Percentiles rank a stretch among this genome's conserved stretches.
phyloP scores from a whole-genome alignment of 2,797 vertebrate species.

The Calcarius lapponicus region DNA sequence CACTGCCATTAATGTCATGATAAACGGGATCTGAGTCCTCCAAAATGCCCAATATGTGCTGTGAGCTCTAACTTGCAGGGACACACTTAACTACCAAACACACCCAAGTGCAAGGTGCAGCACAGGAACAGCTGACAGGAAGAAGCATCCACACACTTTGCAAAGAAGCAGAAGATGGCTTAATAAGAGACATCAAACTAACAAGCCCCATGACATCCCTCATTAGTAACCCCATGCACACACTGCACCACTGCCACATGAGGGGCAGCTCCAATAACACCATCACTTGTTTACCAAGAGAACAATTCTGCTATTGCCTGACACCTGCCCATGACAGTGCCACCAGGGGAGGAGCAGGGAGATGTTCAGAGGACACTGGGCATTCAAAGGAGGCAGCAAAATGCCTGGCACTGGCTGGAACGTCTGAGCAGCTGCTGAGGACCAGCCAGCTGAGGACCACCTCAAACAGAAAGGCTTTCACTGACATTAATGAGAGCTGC shows the following conservation, averaged over 20 bases:
- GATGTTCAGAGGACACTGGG: neutral
- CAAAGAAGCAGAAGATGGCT: neutral
- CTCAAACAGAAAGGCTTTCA: slow-evolving; percentile 66
- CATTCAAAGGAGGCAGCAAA: slow-evolving; percentile 3
- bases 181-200: neutral
- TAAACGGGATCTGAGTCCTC: neutral
- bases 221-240: neutral
- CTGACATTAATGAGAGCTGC: neutral
- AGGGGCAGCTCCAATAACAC: neutral
- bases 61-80: neutral
- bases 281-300: slow-evolving; percentile 52
- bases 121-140: neutral
- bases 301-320: slow-evolving; percentile 49
- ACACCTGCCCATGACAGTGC: slow-evolving; percentile 6
- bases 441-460: neutral
- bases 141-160: neutral
- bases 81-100: neutral
- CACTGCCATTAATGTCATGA: neutral
- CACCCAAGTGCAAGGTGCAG: fast-evolving
- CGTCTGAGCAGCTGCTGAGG: slow-evolving; percentile 30
- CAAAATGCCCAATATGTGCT: neutral
- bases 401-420: slow-evolving; percentile 51
- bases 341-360: neutral
- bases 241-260: neutral
- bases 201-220: neutral